These are phyloP conservation scores for Ovis aries DNA, from an alignment of 2,113 vertebrate genomes.

Conservation along the genomic window DNA sequence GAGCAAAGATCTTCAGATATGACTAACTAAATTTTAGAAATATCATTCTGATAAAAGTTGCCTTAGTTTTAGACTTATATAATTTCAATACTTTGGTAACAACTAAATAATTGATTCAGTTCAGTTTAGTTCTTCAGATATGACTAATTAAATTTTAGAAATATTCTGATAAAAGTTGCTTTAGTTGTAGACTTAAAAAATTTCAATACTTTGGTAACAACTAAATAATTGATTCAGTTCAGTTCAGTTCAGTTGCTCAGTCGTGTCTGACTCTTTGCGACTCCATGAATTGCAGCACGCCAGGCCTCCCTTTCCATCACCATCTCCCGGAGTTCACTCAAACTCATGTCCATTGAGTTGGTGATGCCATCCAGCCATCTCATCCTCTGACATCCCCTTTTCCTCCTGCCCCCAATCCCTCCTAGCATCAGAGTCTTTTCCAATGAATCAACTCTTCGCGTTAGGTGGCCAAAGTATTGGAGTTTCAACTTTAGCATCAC, in stretches of 20 bases:
- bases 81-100: neutral
- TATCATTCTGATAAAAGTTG: neutral
- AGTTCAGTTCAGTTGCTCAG: no score
- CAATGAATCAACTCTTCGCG: no score
- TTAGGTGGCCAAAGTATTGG: no score
- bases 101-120: neutral
- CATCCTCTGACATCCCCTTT: no score
- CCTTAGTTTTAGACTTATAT: neutral
- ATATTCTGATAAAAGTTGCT: neutral
- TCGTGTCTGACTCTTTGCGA: no score
- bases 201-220: neutral
- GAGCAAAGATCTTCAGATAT: neutral
- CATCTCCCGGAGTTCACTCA: no score
- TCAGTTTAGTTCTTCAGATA: neutral
- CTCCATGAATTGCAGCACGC: no score
- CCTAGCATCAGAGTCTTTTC: no score
- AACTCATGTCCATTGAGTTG: fast-evolving
- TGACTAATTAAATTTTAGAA: neutral
- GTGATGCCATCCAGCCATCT: no score
- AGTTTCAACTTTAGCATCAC: no score
- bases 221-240: neutral
- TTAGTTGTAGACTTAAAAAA: neutral
- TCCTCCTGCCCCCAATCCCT: no score
- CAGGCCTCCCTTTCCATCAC: no score
- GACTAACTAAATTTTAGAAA: neutral